Evolutionary conservation across 2,797 vertebrate species (phyloP).

Genomic region (Babyrousa celebensis): DNA sequence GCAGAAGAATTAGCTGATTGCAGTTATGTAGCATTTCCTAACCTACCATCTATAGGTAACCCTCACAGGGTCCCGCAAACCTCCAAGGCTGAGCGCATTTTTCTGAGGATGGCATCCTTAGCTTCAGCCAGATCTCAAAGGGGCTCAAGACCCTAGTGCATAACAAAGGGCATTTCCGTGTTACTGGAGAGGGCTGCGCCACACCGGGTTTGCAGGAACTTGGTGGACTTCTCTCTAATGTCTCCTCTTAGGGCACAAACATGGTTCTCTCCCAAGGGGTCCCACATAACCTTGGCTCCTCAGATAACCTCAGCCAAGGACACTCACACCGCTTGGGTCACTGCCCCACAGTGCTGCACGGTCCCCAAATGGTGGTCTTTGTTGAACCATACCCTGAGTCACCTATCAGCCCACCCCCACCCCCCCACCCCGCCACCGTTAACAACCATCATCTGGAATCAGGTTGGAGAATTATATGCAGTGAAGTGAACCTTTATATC

Average conservation of each 20-base stretch:
- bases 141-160: fast-evolving
- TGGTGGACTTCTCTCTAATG: not conserved
- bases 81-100: not conserved
- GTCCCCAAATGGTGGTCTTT: not conserved
- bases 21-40: not conserved
- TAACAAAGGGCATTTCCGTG: not conserved
- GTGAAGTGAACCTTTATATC: not conserved
- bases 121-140: not conserved
- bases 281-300: not conserved
- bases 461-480: not conserved
- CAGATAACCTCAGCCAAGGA: not conserved
- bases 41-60: not conserved
- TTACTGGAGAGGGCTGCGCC: not conserved
- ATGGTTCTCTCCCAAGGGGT: not conserved
- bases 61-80: not conserved
- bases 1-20: not conserved
- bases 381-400: not conserved
- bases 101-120: not conserved
- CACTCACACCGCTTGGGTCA: not conserved
- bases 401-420: too few relatives aligned
- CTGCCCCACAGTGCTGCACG: not conserved
- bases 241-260: not conserved
- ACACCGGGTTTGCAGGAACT: not conserved
- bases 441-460: not conserved
- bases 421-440: not conserved